Base-by-base conservation (phyloP, 2,797 vertebrate genomes). In the Eulemur rubriventer region DNA sequence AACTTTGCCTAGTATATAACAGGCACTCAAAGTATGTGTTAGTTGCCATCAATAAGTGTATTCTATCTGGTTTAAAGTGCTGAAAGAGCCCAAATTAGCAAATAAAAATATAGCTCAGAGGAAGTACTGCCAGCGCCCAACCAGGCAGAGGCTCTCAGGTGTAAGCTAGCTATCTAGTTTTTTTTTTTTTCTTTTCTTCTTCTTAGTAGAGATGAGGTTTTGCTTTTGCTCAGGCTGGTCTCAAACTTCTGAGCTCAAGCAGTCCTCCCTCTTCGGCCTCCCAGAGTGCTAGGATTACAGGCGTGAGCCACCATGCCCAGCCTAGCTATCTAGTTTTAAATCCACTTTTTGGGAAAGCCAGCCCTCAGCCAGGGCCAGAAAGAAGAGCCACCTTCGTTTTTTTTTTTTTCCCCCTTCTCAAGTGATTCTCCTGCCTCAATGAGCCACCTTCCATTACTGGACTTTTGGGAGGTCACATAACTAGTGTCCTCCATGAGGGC, bases 141-240 rank as follows among this genome's bases (percentile, higher is more conserved):
- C 65, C 11, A 18, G 75, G 69, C 8, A 65, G 91, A 78, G 76
- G 82, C 52, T 65, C 63, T n/a, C 22, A 3, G 61, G 52, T 5
- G 10, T 93, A 96, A 96, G 83, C 63, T 10, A 33, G 70, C 59
- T 83, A 63, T 89, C 94, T 38, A 33, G 65, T 95, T 94, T 92
- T 50, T 22, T 57, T 55, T 22, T 9, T 55, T 22, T 8, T 55
- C 22, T 55, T n/a, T 41, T 41, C 41, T 55, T 55, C 52, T 24
- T 57, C 22, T 57, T 57, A 57, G 22, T 10, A 57, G 55, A 22
- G 8, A 57, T 24, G 55, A 24, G 55, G 20, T 57, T 22, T 57
- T 10, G 55, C 22, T 57, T 8, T 24, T 57, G 55, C 55, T 57
- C 2, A 24, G 55, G 55, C 8, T 57, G 22, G 55, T 24, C 55